Percentiles rank a stretch among this genome's conserved stretches.
These are phyloP conservation scores for Astyanax mexicanus DNA, from an alignment of 2,797 vertebrate species.

Conservation along the genomic window DNA sequence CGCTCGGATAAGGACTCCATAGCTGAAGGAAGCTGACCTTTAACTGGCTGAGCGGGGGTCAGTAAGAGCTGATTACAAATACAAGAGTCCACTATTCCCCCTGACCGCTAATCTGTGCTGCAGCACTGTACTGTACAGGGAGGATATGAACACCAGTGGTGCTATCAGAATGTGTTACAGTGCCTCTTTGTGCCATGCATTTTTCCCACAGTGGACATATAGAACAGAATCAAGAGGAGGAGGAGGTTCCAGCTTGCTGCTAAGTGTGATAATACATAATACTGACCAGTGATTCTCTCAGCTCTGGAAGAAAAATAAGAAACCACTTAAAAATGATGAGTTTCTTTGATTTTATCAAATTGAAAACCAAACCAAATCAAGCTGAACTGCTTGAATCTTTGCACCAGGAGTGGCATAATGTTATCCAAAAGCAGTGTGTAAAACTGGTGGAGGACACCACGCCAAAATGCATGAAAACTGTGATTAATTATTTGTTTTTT, in stretches of 20 bases:
- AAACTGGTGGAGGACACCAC: too few relatives aligned
- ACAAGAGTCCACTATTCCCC: constrained; percentile 47
- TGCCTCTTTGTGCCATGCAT: constrained; percentile 34
- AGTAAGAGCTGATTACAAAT: constrained; percentile 40
- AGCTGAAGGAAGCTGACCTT: constrained; percentile 9
- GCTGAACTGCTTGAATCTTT: too few relatives aligned
- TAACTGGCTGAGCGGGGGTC: constrained; percentile 4
- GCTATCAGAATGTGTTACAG: constrained; percentile 35
- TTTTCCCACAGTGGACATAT: constrained; percentile 39
- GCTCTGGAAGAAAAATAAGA: too few relatives aligned
- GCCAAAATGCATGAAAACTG: too few relatives aligned
- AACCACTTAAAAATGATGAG: too few relatives aligned
- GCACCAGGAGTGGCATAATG: too few relatives aligned
- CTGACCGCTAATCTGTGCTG: constrained; percentile 19
- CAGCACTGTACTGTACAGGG: constrained; percentile 24
- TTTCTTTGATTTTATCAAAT: too few relatives aligned
- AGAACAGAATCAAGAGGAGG: constrained; percentile 29
- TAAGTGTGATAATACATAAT: constrained; percentile 35
- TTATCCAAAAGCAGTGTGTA: too few relatives aligned
- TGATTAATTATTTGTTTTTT: too few relatives aligned
- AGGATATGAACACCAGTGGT: constrained; percentile 8
- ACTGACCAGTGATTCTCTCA: not conserved
- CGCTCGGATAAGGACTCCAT: constrained; percentile 1
- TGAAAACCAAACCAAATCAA: too few relatives aligned
- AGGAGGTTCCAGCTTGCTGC: constrained; percentile 39